These are phyloP conservation scores for Romanogobio albipinnatus DNA, from an alignment of 2,113 vertebrate genomes.

Conservation along the genomic window DNA sequence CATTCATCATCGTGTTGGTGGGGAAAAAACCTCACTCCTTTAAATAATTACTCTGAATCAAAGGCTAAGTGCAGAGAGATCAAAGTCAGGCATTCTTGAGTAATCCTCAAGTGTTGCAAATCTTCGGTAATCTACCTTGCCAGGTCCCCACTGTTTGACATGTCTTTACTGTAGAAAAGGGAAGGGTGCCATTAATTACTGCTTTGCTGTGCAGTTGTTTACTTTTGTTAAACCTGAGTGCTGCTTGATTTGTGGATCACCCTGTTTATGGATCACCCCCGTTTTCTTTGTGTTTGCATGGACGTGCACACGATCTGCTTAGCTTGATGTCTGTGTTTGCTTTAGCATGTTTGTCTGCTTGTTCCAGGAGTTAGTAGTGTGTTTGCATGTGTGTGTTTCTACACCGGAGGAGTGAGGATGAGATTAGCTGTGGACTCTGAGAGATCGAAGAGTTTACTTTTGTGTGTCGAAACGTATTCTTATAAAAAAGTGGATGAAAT, in stretches of 20 bases:
- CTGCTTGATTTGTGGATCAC: conserved; percentile 65
- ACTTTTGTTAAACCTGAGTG: conserved; percentile 72
- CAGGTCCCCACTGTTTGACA: conserved; percentile 75
- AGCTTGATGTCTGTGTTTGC: conserved; percentile 21
- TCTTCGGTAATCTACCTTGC: conserved; percentile 73
- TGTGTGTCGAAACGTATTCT: conserved; percentile 48
- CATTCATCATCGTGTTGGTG: conserved; percentile 65
- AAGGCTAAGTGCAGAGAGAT: conserved; percentile 73
- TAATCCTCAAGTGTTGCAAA: conserved; percentile 77
- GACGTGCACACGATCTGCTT: conserved; percentile 40
- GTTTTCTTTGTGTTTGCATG: conserved; percentile 61
- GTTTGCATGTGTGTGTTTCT: conserved; percentile 58
- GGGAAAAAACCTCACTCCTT: conserved; percentile 61
- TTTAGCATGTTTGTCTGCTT: conserved; percentile 38
- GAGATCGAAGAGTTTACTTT: conserved; percentile 52
- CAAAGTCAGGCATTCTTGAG: conserved; percentile 74
- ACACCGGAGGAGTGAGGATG: conserved; percentile 37
- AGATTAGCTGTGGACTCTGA: conserved; percentile 46
- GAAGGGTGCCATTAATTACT: conserved; percentile 72
- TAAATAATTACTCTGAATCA: conserved; percentile 76
- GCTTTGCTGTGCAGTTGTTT: conserved; percentile 68
- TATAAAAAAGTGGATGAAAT: conserved; percentile 34
- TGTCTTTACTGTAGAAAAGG: conserved; percentile 78
- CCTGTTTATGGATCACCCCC: conserved; percentile 67
- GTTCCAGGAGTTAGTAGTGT: conserved; percentile 66